phyloP scores from a whole-genome alignment of 2,113 vertebrate species.

The Mugil cephalus region DNA sequence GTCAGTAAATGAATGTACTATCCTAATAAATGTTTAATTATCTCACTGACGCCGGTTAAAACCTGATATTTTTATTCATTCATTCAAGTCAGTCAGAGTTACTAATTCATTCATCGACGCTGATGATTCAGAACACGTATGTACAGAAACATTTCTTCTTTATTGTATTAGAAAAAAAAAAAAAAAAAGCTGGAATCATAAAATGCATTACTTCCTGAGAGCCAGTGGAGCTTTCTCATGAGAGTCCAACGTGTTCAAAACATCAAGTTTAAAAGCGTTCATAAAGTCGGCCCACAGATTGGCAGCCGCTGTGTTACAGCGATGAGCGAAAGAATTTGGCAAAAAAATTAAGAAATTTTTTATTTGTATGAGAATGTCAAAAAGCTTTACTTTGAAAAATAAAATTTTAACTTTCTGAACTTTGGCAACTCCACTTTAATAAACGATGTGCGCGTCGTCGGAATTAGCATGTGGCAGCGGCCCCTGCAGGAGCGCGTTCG shows the following conservation, averaged over 20 bases:
- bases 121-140: conserved; percentile 12
- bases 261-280: conserved; percentile 33
- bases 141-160: conserved; percentile 4
- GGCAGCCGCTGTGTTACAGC: conserved; percentile 28
- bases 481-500: background rate
- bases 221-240: conserved; percentile 36
- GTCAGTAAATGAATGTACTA: too few relatives aligned
- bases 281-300: conserved; percentile 31
- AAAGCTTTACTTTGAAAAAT: conserved; percentile 40
- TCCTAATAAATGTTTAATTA: too few relatives aligned
- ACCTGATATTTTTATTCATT: too few relatives aligned
- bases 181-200: conserved; percentile 51
- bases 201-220: conserved; percentile 47
- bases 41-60: too few relatives aligned
- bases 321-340: conserved; percentile 27
- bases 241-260: conserved; percentile 33
- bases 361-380: conserved; percentile 27
- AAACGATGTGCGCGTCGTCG: conserved; percentile 11
- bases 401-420: conserved; percentile 21
- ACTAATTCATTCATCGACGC: background rate
- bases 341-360: background rate
- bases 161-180: conserved; percentile 22
- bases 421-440: conserved; percentile 26
- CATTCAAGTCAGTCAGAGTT: too few relatives aligned
- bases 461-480: conserved; percentile 28